Conservation (phyloP, 2,888 invertebrate genomes). For the Hydroisotoma schaefferi region DNA sequence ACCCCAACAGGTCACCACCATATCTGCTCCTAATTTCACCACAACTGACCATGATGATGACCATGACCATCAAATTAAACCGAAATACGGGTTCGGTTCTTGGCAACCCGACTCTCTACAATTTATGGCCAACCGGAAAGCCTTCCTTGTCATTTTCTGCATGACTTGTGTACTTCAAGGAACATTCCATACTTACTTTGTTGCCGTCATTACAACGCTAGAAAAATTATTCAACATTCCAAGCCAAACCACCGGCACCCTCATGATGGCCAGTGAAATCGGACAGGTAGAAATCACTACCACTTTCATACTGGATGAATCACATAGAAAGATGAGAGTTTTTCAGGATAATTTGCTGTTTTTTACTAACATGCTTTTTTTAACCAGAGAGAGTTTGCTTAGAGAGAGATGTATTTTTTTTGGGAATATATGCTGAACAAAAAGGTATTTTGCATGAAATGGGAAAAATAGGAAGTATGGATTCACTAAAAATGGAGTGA, state of each 20-base stretch:
- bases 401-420: too few species aligned
- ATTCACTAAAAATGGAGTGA: too few species aligned
- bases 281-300: conserved; percentile 65
- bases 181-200: conserved; percentile 92
- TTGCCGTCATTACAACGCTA: conserved; percentile 87
- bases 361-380: too few species aligned
- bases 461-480: too few species aligned
- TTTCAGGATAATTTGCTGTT: not conserved
- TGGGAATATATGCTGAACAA: too few species aligned
- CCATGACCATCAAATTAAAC: too few species aligned
- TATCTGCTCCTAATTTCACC: too few species aligned
- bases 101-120: conserved; percentile 72
- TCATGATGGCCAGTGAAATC: conserved; percentile 87
- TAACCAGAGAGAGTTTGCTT: too few species aligned
- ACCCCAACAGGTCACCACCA: too few species aligned
- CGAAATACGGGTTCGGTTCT: conserved; percentile 69
- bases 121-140: conserved; percentile 73
- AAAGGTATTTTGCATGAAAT: too few species aligned
- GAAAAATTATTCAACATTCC: conserved; percentile 89
- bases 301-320: not conserved
- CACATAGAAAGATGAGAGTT: not conserved
- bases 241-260: conserved; percentile 82
- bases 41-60: too few species aligned
- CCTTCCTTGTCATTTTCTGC: conserved; percentile 82
- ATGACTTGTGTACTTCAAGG: conserved; percentile 78